These are phyloP conservation scores for Morone chrysops DNA, from an alignment of 2,113 vertebrate genomes.

Conservation along the genomic window DNA sequence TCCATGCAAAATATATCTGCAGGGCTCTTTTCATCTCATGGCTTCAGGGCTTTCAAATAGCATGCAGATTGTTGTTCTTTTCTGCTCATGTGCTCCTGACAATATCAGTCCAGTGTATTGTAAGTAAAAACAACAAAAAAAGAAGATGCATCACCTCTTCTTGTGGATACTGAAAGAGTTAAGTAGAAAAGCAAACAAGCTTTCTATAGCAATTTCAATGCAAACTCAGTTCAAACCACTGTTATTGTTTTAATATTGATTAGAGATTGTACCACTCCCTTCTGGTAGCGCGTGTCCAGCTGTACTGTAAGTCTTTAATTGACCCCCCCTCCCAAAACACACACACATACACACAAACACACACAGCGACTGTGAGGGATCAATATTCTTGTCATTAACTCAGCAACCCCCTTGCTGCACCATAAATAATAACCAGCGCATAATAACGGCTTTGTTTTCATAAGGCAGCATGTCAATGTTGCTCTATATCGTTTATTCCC, in stretches of 20 bases:
- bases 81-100: slow-evolving; percentile 19
- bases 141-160: not conserved
- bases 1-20: slow-evolving; percentile 58
- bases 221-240: slow-evolving; percentile 2
- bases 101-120: slow-evolving; percentile 1
- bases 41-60: slow-evolving; percentile 44
- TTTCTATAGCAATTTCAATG: not conserved
- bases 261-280: slow-evolving; percentile 52
- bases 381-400: slow-evolving; percentile 60
- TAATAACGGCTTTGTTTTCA: slow-evolving; percentile 65
- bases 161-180: slow-evolving; percentile 20
- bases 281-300: slow-evolving; percentile 48
- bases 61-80: slow-evolving; percentile 14
- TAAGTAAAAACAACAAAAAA: slow-evolving; percentile 15
- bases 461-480: slow-evolving; percentile 55
- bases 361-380: slow-evolving; percentile 41
- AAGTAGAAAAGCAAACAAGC: not conserved
- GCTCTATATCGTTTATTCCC: slow-evolving; percentile 49
- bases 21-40: slow-evolving; percentile 46
- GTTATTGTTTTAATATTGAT: slow-evolving; percentile 34
- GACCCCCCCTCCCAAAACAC: not conserved
- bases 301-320: slow-evolving; percentile 47
- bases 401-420: slow-evolving; percentile 31
- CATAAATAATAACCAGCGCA: no score
- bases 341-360: slow-evolving; percentile 26